Base-by-base conservation (phyloP, 2,888 invertebrate species). In the Thecophora atra region DNA sequence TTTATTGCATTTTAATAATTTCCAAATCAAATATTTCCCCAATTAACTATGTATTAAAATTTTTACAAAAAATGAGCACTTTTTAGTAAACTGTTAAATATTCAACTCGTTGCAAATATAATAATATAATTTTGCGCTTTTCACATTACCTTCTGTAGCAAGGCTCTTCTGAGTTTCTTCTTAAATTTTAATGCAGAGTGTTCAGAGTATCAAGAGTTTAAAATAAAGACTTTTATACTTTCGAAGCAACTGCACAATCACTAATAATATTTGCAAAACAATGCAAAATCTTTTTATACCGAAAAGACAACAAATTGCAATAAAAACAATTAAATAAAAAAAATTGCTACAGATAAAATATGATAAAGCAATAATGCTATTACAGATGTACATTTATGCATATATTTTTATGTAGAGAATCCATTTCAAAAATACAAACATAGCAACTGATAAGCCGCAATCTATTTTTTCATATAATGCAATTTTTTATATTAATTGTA, bases 261-360 rank as follows among this genome's bases (percentile, higher is more conserved):
- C 37, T 42, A 68, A 68, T 68, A 68, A 44, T 44, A 21, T 17
- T 44, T 37, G 56, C 42, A 24, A 44, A 30, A 17, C 11, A 68
- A 19, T 58, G n/a, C 21, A 30, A 24, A 21, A 42, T 58, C 17
- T 58, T 68, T 37, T 24, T 68, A 68, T 68, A 68, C 44, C 17
- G 54, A 54, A 68, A 64, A 64, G 68, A 68, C 56, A 68, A 30
- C 66, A 66, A 13, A 11, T 11, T 44, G 44, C 44, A 11, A 63
- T 8, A 58, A 58, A 17, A 17, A 58, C 26, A n/a, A 58, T 58
- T 17, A 58, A 44, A 44, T 44, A 11, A 44, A 44, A 44, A 44
- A 44, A 44, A 44, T 44, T 13, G 44, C 44, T 7, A 44, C 13
- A 13, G 8, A 44, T 44, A 11, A 44, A 44, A 44, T 13, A 44